These are phyloP conservation scores for Coelopa frigida DNA, from an alignment of 1,140 invertebrate species.

Conservation along the genomic window DNA sequence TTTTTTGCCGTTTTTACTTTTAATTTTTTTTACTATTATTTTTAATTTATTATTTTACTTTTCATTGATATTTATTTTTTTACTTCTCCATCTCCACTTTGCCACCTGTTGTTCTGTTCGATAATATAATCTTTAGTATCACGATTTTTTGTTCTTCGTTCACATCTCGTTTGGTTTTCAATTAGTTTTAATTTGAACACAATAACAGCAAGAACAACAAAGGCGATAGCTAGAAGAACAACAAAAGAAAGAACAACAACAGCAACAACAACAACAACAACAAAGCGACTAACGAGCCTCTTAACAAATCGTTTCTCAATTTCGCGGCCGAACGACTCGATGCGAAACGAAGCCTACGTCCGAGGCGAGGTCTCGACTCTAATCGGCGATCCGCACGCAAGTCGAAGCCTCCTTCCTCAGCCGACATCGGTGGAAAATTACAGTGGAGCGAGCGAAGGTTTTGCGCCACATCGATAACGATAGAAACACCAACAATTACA, in stretches of 20 bases:
- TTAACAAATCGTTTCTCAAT: slow-evolving; percentile 2
- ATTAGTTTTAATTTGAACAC: too few relatives aligned
- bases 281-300: slow-evolving; percentile 4
- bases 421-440: not conserved
- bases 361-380: not conserved
- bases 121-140: too few relatives aligned
- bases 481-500: too few relatives aligned
- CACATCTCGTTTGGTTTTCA: too few relatives aligned
- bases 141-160: too few relatives aligned
- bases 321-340: not conserved
- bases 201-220: not conserved
- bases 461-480: too few relatives aligned
- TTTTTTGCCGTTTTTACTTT: too few relatives aligned
- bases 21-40: too few relatives aligned
- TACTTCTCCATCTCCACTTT: too few relatives aligned
- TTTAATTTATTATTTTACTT: too few relatives aligned
- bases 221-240: not conserved
- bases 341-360: not conserved
- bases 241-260: not conserved
- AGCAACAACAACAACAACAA: slow-evolving; percentile 5
- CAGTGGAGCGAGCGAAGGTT: not conserved
- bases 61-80: too few relatives aligned
- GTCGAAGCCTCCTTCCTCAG: not conserved
- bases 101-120: too few relatives aligned
- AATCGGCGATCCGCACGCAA: not conserved